Percentiles rank a stretch among this genome's conserved stretches.
Conservation (phyloP, 2,113 vertebrate genomes). For the Microcebus jonahi region DNA sequence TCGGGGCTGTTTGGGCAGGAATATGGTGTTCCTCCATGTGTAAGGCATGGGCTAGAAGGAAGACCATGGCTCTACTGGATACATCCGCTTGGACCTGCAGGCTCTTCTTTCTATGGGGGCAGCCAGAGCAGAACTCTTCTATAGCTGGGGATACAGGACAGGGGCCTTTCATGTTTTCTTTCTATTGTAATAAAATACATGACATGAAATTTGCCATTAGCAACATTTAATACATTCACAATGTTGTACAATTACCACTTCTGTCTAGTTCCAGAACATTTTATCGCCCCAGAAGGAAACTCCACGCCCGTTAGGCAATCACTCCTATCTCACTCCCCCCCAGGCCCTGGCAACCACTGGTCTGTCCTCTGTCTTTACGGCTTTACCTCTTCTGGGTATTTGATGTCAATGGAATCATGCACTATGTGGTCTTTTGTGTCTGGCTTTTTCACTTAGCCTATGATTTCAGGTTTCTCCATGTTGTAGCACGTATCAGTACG, state of each 20-base stretch:
- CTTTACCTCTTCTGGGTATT: neutral
- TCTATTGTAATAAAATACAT: neutral
- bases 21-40: rapidly evolving
- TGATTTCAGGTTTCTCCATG: neutral
- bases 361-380: neutral
- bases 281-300: neutral
- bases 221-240: neutral
- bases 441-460: neutral
- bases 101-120: rapidly evolving
- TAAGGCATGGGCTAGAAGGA: neutral
- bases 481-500: neutral
- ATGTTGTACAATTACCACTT: neutral
- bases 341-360: neutral
- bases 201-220: neutral
- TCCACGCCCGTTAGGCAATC: neutral
- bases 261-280: neutral
- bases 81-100: neutral
- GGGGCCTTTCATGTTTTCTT: neutral
- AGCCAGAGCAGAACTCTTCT: neutral
- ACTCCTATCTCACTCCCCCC: neutral
- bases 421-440: neutral
- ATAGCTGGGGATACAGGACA: neutral
- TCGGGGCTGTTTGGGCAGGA: neutral
- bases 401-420: neutral
- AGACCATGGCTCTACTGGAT: neutral